Evolutionary conservation across 2,888 invertebrate species (phyloP), one percentile per base, ranked within the genome.

Genomic region (Brachyptera risi): DNA sequence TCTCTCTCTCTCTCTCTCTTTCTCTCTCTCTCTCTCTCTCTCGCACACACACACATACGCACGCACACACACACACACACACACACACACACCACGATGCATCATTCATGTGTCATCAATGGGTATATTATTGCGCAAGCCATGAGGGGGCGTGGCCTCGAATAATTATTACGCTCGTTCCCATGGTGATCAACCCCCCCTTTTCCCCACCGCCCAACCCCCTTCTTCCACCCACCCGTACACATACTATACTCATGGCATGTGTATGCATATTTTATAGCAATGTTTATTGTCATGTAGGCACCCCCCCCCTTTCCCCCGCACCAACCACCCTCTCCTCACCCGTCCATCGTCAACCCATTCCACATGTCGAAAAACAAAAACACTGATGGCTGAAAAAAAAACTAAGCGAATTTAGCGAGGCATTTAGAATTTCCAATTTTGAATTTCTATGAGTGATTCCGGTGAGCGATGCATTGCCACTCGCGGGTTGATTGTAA

Each of bases 271-370:
- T 40, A 42, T 40, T 56, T 23, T 23, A 56, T 40, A 38, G 38
- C 4, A 38, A 56, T 56, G 19, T n/a, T 21, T 21, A 47, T 23
- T 47, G 47, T 21, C 47, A n/a, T 19, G 23, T 21, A 7, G 7
- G 23, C 72, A 72, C 44, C 67, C 71, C 40, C 72, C 73, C 21
- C 72, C 56, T 77, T 82, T 60, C 78, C 81, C 42, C 71, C 74
- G 15, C 69, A 72, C 59, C 70, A 70, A 63, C 69, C 23, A 68
- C 71, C 44, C 67, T 71, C 40, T 72, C 73, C 21, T 69, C 72
- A 54, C 77, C 82, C 61, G 78, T 81, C 42, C 71, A 74, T 15
- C 69, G 72, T 58, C 70, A 70, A 63, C 69, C 11, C 31, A 11
- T 7, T 11, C 7, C 11, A 31, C 31, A 31, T 31, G 31, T 31